Evolutionary conservation across 2,888 invertebrate species (phyloP).

Genomic region (Alcis repandata): DNA sequence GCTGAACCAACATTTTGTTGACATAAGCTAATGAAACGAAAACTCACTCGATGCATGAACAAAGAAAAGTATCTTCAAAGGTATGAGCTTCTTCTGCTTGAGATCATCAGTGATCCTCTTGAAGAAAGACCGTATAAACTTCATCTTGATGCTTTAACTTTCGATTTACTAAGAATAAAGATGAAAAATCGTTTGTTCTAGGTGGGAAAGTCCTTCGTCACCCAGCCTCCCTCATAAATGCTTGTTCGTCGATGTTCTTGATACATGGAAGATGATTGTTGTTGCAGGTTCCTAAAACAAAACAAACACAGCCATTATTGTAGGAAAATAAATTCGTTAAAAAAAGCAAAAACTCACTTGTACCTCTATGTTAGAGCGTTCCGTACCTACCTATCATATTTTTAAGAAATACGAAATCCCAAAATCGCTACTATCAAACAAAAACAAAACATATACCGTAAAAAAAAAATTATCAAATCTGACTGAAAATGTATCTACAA

Average conservation of each 20-base stretch:
- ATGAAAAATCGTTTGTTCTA: slow-evolving; percentile 47
- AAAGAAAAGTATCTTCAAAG: slow-evolving; percentile 91
- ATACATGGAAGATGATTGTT: slow-evolving; percentile 73
- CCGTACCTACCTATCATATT: no score
- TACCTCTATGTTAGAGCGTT: no score
- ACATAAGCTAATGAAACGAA: not conserved
- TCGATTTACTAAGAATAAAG: slow-evolving; percentile 25
- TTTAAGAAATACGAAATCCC: no score
- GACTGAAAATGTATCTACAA: no score
- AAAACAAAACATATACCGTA: no score
- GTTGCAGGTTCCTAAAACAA: slow-evolving; percentile 63
- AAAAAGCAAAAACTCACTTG: no score
- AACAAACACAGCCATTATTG: slow-evolving; percentile 16
- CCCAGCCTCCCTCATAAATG: slow-evolving; percentile 68
- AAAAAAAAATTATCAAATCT: no score
- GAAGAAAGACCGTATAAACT: slow-evolving; percentile 88
- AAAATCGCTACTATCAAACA: no score
- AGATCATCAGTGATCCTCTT: slow-evolving; percentile 90
- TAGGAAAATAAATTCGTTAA: no score
- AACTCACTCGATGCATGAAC: slow-evolving; percentile 92
- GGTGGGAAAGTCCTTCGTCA: slow-evolving; percentile 71
- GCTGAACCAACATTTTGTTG: not conserved
- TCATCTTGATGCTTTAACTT: slow-evolving; percentile 75
- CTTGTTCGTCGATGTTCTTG: slow-evolving; percentile 60
- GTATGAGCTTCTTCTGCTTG: slow-evolving; percentile 90